phyloP scores from a whole-genome alignment of 2,113 vertebrate genomes.

The Eptesicus fuscus region DNA sequence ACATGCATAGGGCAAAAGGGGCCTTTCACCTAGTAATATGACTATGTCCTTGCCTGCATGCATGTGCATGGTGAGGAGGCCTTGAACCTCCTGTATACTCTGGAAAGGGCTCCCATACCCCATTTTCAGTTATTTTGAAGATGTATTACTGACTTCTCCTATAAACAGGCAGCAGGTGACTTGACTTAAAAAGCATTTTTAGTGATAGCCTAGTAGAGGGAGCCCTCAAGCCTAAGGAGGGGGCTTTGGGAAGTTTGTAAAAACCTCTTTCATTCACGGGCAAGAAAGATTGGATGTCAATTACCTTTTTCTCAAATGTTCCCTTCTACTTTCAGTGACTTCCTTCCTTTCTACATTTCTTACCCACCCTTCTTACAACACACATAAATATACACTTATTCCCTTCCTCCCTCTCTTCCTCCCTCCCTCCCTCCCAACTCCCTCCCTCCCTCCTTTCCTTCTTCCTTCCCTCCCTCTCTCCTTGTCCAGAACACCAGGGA shows the following conservation, averaged over 20 bases:
- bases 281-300: background rate
- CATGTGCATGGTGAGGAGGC: too few species aligned
- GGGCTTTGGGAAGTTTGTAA: background rate
- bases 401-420: background rate
- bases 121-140: conserved; percentile 49
- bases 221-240: background rate
- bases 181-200: conserved; percentile 59
- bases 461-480: background rate
- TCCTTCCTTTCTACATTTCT: background rate
- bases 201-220: conserved; percentile 43
- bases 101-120: too few species aligned
- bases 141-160: conserved; percentile 58
- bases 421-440: too few species aligned
- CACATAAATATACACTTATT: background rate
- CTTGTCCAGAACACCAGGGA: background rate
- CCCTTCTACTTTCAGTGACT: background rate
- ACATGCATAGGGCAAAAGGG: too few species aligned
- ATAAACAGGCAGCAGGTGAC: conserved; percentile 23
- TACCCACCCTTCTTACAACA: background rate
- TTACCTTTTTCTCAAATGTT: background rate
- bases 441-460: background rate
- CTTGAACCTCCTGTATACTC: too few species aligned
- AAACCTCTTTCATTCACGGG: background rate
- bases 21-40: too few species aligned
- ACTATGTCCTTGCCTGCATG: too few species aligned